Percentiles rank a stretch among this genome's conserved stretches.
Evolutionary conservation across 2,888 invertebrate species (phyloP).

Genomic region (Microplitis deprimator): DNA sequence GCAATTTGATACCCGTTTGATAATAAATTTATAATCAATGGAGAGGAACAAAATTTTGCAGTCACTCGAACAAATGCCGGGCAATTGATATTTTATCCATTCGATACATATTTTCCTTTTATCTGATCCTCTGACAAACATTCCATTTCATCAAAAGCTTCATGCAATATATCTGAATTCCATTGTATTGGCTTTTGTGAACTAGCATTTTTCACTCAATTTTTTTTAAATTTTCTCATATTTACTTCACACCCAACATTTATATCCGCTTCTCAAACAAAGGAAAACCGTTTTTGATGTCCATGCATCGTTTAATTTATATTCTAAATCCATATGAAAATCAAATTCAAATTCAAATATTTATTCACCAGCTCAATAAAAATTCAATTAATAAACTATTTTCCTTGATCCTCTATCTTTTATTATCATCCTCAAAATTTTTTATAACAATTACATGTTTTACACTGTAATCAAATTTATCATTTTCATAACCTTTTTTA

Average conservation of each 20-base stretch:
- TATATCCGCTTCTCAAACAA: neutral
- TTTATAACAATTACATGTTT: neutral
- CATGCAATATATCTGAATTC: neutral
- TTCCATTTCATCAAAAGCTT: neutral
- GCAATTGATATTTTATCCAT: neutral
- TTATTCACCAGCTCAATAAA: constrained; percentile 24
- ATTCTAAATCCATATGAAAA: constrained; percentile 8
- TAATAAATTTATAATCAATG: neutral
- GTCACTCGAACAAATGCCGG: neutral
- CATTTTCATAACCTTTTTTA: constrained; percentile 14
- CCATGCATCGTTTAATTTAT: neutral
- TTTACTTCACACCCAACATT: neutral
- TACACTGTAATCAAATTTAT: neutral
- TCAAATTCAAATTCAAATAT: constrained; percentile 24
- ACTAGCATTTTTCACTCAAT: neutral
- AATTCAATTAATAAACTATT: neutral
- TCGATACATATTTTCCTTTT: neutral
- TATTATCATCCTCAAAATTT: neutral
- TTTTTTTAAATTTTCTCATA: neutral
- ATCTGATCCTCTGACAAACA: neutral
- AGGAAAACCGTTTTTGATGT: neutral
- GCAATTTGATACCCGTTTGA: neutral
- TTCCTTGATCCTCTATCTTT: neutral
- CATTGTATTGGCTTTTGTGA: neutral
- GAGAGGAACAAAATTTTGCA: neutral